Conservation (phyloP, 2,113 vertebrate species). For the Glaucidium brasilianum region DNA sequence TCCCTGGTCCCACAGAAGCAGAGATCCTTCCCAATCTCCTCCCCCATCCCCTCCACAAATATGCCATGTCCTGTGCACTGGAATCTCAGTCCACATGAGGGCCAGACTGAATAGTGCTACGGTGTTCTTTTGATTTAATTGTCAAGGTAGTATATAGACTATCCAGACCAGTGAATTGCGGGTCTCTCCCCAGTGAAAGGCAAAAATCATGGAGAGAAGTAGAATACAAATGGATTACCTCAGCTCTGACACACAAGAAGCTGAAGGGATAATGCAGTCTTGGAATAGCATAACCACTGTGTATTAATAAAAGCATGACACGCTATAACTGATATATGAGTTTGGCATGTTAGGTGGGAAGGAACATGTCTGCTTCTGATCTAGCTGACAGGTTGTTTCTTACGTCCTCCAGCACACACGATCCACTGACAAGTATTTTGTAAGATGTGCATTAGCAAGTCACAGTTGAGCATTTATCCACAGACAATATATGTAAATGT, state of each 20-base stretch:
- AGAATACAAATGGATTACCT: not conserved
- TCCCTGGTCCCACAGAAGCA: not conserved
- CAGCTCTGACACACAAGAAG: not conserved
- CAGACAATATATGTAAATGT: not conserved
- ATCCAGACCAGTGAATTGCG: not conserved
- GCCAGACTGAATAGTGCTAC: not conserved
- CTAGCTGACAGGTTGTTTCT: not conserved
- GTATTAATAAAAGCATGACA: not conserved
- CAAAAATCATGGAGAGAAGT: fast-evolving
- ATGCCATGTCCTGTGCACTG: fast-evolving
- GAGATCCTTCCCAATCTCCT: not conserved
- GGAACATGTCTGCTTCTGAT: not conserved
- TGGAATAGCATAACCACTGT: not conserved
- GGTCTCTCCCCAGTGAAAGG: not conserved
- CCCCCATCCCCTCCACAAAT: fast-evolving
- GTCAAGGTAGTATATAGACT: not conserved
- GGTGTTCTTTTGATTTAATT: not conserved
- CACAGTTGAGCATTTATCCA: not conserved
- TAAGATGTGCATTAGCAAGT: not conserved
- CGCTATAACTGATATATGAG: not conserved
- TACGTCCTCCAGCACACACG: not conserved
- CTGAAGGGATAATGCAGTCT: fast-evolving
- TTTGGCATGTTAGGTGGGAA: not conserved
- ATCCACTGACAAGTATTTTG: not conserved
- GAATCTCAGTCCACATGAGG: not conserved